Base-by-base conservation (phyloP, 2,113 vertebrate genomes). In the Nannospalax galili region DNA sequence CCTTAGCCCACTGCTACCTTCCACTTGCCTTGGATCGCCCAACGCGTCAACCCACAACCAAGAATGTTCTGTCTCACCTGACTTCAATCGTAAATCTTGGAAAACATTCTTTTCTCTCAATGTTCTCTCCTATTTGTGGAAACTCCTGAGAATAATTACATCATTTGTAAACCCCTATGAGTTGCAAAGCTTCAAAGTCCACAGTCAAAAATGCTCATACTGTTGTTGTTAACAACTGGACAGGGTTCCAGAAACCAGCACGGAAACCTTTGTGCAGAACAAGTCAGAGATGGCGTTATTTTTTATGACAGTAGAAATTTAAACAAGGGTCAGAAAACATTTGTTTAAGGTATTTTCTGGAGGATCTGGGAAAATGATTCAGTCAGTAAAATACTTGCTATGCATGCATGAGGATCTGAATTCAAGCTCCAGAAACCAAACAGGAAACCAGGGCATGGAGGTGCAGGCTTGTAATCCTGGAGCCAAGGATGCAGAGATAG, bases 161-260 rank as follows among this genome's bases (percentile, higher is more conserved):
- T 91, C 45, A n/a, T 60, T 84, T 75, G 42, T 42, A 24, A 86
- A 77, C 48, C 26, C 42, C 40, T 37, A 80, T 3, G 0, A 58
- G 84, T n/a, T 84, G 90, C 95, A 96, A 97, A 96, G 75, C 45
- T 93, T 98, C 70, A 90, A 56, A 87, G 96, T 94, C 85, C 94
- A 78, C 77, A 75, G 92, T 45, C 42, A 85, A 92, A 94, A 78
- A 93, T n/a, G 82, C 94, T 94, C 96, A 88, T 28, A 90, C 80
- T 87, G n/a, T 77, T 30, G 96, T 91, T 85, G 93, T 95, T 93
- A 91, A 97, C 88, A 85, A 97, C 84, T 91, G 94, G 97, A 86
- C 82, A 78, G 79, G 65, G 81, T 82, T 94, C 90, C 72, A 81
- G 67, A 96, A 86, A 82, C 52, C 37, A 35, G 42, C 86, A 67